Evolutionary conservation across 1,140 invertebrate genomes (phyloP).

Genomic region (Idris sp.): DNA sequence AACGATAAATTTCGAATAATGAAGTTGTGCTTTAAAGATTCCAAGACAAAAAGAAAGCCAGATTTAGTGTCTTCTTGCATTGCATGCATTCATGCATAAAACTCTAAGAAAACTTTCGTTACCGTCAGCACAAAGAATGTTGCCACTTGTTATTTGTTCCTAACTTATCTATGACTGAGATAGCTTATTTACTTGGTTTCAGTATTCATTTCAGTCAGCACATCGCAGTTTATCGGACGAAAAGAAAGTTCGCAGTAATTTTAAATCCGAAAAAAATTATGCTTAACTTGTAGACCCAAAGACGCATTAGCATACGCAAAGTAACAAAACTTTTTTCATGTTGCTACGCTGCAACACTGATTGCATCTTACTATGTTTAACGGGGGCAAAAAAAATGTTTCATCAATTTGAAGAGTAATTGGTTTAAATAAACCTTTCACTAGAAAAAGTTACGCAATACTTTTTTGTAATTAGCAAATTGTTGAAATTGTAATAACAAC

Average conservation of each 20-base stretch:
- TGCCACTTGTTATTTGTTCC: conserved; percentile 28
- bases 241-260: conserved; percentile 34
- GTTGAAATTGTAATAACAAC: too few relatives aligned
- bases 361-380: too few relatives aligned
- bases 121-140: conserved; percentile 31
- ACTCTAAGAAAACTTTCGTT: conserved; percentile 38
- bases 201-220: conserved; percentile 48
- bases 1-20: conserved; percentile 34
- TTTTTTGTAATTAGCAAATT: too few relatives aligned
- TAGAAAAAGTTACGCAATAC: too few relatives aligned
- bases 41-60: conserved; percentile 4
- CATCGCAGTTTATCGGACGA: conserved; percentile 40
- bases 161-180: conserved; percentile 43
- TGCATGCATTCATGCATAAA: conserved; percentile 31
- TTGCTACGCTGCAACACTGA: too few relatives aligned
- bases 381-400: too few relatives aligned
- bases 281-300: conserved; percentile 18
- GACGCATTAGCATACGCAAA: too few relatives aligned
- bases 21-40: conserved; percentile 15
- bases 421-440: too few relatives aligned
- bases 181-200: conserved; percentile 41
- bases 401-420: too few relatives aligned
- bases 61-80: conserved; percentile 27
- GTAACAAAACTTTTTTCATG: too few relatives aligned
- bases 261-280: conserved; percentile 23